These are phyloP conservation scores for Bibio marci DNA, from an alignment of 2,888 invertebrate genomes.

Conservation along the genomic window DNA sequence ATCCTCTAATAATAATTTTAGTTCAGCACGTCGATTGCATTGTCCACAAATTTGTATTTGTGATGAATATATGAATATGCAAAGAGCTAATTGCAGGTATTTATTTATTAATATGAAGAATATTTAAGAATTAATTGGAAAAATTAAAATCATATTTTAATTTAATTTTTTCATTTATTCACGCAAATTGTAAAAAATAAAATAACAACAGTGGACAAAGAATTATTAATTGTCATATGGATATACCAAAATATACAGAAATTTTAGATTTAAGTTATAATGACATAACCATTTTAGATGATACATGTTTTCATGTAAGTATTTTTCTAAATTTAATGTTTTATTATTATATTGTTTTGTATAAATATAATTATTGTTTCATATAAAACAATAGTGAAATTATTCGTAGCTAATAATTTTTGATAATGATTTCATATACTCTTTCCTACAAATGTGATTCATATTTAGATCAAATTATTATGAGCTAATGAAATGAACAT, in stretches of 20 bases:
- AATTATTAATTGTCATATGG: conserved; percentile 38
- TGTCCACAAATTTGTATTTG: conserved; percentile 24
- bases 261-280: conserved; percentile 43
- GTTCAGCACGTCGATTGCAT: not conserved
- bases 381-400: too few relatives aligned
- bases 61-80: conserved; percentile 18
- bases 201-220: conserved; percentile 38
- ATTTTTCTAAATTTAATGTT: too few relatives aligned
- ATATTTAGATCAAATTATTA: too few relatives aligned
- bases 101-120: conserved; percentile 26
- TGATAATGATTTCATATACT: too few relatives aligned
- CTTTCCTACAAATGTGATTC: too few relatives aligned
- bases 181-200: conserved; percentile 20
- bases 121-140: too few relatives aligned
- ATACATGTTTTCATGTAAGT: conserved; percentile 41
- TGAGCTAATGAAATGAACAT: too few relatives aligned
- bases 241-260: conserved; percentile 39
- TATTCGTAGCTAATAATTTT: too few relatives aligned
- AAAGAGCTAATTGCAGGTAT: conserved; percentile 26
- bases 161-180: not conserved
- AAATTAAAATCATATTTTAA: too few relatives aligned
- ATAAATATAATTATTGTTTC: too few relatives aligned
- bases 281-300: conserved; percentile 40
- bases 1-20: not conserved
- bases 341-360: too few relatives aligned